Conservation (phyloP, 1,140 invertebrate species). For the Bathynomus jamesi region DNA sequence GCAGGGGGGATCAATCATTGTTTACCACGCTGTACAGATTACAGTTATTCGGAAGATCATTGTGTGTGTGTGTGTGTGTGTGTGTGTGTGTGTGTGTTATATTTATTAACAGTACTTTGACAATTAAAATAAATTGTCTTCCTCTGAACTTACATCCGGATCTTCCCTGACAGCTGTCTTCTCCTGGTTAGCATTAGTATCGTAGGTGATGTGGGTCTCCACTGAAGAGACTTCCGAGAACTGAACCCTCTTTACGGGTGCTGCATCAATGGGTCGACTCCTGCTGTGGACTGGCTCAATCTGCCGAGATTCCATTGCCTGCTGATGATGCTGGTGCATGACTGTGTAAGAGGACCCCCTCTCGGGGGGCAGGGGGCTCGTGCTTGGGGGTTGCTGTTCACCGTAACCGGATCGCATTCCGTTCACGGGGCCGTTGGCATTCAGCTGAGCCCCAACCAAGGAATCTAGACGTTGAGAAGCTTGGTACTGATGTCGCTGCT, state of each 20-base stretch:
- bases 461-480: conserved; percentile 47
- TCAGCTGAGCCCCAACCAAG: conserved; percentile 45
- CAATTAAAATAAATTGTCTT: too few relatives aligned
- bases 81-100: too few relatives aligned
- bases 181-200: conserved; percentile 36
- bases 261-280: conserved; percentile 16
- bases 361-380: conserved; percentile 59
- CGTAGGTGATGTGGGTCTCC: conserved; percentile 31
- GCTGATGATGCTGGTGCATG: conserved; percentile 55
- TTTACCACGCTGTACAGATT: too few relatives aligned
- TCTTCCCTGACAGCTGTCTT: conserved; percentile 18
- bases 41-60: too few relatives aligned
- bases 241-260: conserved; percentile 35
- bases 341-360: conserved; percentile 71
- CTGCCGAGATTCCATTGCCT: not conserved
- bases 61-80: too few relatives aligned
- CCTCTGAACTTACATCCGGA: conserved; percentile 28
- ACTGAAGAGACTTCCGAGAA: conserved; percentile 30
- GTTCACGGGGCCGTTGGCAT: conserved; percentile 30
- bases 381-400: conserved; percentile 12
- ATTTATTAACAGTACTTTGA: too few relatives aligned
- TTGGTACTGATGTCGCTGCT: conserved; percentile 37
- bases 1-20: too few relatives aligned
- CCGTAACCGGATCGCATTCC: not conserved
- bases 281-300: not conserved